These are phyloP conservation scores for Pristionchus maxplancki DNA, from an alignment of 2,888 invertebrate genomes.

Conservation along the genomic window DNA sequence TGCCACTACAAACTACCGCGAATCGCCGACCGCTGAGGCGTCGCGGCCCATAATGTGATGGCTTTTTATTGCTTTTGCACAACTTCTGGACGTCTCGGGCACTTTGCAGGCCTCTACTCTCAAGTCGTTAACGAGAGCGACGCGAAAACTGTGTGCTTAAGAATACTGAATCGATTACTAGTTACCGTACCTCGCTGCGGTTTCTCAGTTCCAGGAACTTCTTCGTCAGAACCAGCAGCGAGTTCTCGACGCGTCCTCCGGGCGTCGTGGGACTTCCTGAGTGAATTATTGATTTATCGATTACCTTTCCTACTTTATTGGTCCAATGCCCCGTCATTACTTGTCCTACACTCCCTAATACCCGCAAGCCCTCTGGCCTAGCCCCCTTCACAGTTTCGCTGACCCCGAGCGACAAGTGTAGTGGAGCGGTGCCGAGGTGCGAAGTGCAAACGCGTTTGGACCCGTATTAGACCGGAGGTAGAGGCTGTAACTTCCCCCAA, in stretches of 20 bases:
- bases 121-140: conserved; percentile 18
- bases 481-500: no score
- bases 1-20: conserved; percentile 50
- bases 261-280: conserved; percentile 49
- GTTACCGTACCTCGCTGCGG: conserved; percentile 54
- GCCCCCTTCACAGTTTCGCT: background rate
- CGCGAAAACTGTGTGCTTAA: conserved; percentile 49
- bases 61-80: conserved; percentile 8
- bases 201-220: conserved; percentile 67
- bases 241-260: conserved; percentile 67
- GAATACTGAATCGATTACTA: background rate
- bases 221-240: conserved; percentile 69
- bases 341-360: background rate
- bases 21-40: conserved; percentile 25
- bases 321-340: background rate
- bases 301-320: background rate
- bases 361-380: background rate
- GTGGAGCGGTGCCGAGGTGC: background rate
- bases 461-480: no score
- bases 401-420: background rate
- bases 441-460: background rate
- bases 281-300: background rate
- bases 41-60: conserved; percentile 44
- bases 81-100: conserved; percentile 45
- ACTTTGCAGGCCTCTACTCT: conserved; percentile 45